Percentiles rank a stretch among this genome's conserved stretches.
Evolutionary conservation across 2,113 vertebrate species (phyloP).

Genomic region (Rhea americana): DNA sequence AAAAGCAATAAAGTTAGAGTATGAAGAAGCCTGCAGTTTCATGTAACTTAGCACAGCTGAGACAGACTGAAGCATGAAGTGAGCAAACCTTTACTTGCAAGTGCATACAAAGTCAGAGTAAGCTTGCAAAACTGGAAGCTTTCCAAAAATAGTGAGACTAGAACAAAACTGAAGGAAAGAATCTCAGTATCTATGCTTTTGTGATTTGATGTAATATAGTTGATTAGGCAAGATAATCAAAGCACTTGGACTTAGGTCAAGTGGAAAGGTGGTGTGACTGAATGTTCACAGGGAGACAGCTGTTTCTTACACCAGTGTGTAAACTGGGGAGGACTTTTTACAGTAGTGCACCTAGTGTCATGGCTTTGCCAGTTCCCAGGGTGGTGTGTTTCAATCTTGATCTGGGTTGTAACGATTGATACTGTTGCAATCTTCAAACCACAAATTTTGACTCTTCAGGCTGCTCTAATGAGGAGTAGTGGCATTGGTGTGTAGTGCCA

Average conservation of each 20-base stretch:
- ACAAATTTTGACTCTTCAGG: accelerated
- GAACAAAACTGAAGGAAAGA: neutral
- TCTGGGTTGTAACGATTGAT: neutral
- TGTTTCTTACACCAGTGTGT: neutral
- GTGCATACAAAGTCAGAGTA: neutral
- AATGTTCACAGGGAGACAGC: neutral
- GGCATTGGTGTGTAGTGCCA: neutral
- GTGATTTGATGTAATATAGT: neutral
- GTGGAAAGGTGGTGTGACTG: neutral
- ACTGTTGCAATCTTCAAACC: neutral
- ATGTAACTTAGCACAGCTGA: neutral
- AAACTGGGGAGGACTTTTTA: neutral
- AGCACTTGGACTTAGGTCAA: neutral
- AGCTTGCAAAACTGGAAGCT: neutral
- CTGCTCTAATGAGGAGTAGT: neutral
- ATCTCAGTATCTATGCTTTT: neutral
- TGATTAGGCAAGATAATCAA: neutral
- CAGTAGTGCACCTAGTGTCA: neutral
- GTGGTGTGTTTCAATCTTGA: neutral
- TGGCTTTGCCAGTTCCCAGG: neutral
- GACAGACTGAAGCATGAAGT: neutral
- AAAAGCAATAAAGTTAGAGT: neutral
- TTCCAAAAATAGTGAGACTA: neutral
- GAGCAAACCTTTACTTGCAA: neutral
- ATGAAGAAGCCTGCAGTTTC: neutral